Evolutionary conservation across 2,113 vertebrate species (phyloP).

Genomic region (Notothenia rossii): DNA sequence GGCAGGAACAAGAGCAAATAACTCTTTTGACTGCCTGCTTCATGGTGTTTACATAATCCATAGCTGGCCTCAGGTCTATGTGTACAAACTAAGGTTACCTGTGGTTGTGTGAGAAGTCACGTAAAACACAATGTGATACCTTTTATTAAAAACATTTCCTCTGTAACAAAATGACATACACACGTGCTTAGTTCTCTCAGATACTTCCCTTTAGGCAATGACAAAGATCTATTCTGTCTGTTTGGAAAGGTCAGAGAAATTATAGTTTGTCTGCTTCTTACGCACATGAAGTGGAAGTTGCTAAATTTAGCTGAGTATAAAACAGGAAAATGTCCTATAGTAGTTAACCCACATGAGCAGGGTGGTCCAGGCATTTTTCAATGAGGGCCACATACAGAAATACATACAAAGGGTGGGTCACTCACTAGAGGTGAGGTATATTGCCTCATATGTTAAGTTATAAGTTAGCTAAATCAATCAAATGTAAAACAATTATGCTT

Average conservation of each 20-base stretch:
- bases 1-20: neutral
- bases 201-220: slow-evolving; percentile 3
- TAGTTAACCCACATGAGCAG: neutral
- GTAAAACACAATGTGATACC: neutral
- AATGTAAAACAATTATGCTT: no score
- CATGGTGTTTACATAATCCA: neutral
- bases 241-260: neutral
- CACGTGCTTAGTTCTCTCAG: neutral
- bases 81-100: slow-evolving; percentile 4
- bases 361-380: no score
- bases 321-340: neutral
- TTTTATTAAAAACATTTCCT: neutral
- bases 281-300: slow-evolving; percentile 9
- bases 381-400: no score
- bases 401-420: no score
- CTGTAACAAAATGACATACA: neutral
- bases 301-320: neutral
- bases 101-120: neutral
- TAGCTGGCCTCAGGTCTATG: neutral
- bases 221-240: neutral
- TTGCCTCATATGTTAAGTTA: no score
- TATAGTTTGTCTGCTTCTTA: neutral
- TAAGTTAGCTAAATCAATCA: no score
- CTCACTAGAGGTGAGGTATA: no score
- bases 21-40: neutral